phyloP scores from a whole-genome alignment of 2,888 invertebrate genomes.

The Drosophila meridiana region DNA sequence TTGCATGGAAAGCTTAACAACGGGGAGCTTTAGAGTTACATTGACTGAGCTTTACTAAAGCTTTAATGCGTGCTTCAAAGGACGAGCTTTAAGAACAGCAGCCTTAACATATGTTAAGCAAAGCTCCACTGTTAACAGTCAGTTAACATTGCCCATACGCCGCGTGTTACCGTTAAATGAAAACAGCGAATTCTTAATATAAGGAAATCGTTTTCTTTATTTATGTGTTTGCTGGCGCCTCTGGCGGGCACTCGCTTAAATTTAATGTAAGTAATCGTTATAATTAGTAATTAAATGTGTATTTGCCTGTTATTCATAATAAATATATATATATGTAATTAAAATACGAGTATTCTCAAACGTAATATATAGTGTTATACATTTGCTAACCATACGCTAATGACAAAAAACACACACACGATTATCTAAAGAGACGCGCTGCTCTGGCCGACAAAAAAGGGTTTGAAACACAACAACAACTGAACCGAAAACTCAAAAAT shows the following conservation, averaged over 20 bases:
- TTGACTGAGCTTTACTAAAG: neutral
- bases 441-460: slow-evolving; percentile 2
- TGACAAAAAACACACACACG: slow-evolving; percentile 52
- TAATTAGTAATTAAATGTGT: slow-evolving; percentile 59
- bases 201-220: slow-evolving; percentile 75
- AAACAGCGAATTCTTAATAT: slow-evolving; percentile 41
- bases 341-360: slow-evolving; percentile 55
- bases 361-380: slow-evolving; percentile 51
- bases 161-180: neutral
- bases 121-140: neutral
- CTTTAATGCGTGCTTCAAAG: neutral
- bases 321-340: slow-evolving; percentile 48
- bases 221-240: slow-evolving; percentile 52
- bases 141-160: slow-evolving; percentile 3
- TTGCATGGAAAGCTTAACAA: neutral
- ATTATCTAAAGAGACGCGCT: slow-evolving; percentile 13
- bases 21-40: neutral
- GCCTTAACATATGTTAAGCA: neutral
- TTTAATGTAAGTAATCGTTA: slow-evolving; percentile 66
- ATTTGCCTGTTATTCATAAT: slow-evolving; percentile 42
- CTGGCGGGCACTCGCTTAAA: slow-evolving; percentile 47
- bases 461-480: slow-evolving; percentile 4
- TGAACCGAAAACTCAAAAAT: neutral
- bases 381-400: slow-evolving; percentile 42
- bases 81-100: too few relatives aligned